Evolutionary conservation across 2,888 invertebrate species (phyloP), one percentile per base, ranked within the genome.

Genomic region (Acheta domesticus): DNA sequence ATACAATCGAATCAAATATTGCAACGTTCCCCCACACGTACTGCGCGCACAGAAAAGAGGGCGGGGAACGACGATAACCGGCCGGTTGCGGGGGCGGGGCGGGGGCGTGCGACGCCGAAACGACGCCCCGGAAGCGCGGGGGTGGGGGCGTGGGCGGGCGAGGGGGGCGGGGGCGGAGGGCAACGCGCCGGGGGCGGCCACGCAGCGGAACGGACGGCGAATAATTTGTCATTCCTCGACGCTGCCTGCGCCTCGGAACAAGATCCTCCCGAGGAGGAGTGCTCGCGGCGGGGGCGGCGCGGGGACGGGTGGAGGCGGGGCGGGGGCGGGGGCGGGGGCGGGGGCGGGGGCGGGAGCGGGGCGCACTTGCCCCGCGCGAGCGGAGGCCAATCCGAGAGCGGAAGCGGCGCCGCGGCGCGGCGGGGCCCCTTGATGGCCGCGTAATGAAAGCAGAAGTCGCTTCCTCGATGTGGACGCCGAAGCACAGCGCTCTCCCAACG

Each of bases 71-170:
- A 36, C 36, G 36, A 36, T 36, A 4, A 36, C 36, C 36, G 36
- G 36, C 36, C 5, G 36, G 36, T 8, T 36, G 5, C 36, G 62
- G 16, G 62, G 62, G 2, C 62, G 62, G 62, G 62, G 62, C 62
- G 62, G 36, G 62, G 16, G 62, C 16, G 14, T n/a, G 62, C 16
- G 62, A 4, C 62, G 62, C 14, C 62, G 62, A 62, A 62, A n/a
- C 62, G 62, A 62, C 62, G 62, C 62, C 62, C 62, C 62, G 62
- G 62, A 62, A 62, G 62, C 62, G 62, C 62, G 62, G 62, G n/a
- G 62, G 14, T 11, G 3, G 19, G 12, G 14, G n/a, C n/a, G n/a
- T n/a, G 62, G 62, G 2, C 2, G 62, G 62, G 62, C 19, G 62
- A 50, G 62, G 11, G 12, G 12, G 62, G 62, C 3, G 62, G 12